Conservation (phyloP, 2,113 vertebrate species). For the Pavo muticus region DNA sequence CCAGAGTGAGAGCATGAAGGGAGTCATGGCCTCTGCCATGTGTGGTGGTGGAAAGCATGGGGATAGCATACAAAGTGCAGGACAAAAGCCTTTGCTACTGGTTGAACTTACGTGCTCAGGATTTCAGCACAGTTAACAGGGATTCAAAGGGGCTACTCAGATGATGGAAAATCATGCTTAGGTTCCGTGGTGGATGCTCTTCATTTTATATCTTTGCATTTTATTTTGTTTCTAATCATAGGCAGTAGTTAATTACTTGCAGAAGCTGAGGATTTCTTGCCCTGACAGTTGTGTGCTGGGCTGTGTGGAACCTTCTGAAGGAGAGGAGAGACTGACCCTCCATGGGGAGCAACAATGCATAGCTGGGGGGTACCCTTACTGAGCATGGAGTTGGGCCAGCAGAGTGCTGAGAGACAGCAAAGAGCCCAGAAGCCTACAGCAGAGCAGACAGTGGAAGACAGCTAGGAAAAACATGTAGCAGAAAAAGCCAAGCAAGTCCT, state of each 20-base stretch:
- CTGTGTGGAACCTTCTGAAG: neutral
- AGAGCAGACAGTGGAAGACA: conserved; percentile 21
- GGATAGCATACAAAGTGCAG: neutral
- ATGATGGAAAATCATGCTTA: neutral
- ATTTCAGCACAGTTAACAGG: neutral
- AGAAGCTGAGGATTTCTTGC: neutral
- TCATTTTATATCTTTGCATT: neutral
- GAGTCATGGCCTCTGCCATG: neutral
- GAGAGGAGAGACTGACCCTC: neutral
- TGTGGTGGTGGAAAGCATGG: neutral
- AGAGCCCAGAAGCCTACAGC: neutral
- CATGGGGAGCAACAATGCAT: neutral
- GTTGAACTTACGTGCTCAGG: neutral
- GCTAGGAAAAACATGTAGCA: neutral
- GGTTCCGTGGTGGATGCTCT: neutral
- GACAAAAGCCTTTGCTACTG: neutral
- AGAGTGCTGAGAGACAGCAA: neutral
- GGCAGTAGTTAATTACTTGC: neutral
- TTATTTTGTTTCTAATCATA: neutral
- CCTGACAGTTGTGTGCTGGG: neutral
- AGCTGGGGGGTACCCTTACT: neutral
- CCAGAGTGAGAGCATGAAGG: neutral
- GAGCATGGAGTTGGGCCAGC: neutral
- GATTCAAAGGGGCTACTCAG: neutral
- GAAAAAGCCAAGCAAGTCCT: neutral